Conservation (phyloP, 1,140 invertebrate species). For the Calephelis virginiensis region DNA sequence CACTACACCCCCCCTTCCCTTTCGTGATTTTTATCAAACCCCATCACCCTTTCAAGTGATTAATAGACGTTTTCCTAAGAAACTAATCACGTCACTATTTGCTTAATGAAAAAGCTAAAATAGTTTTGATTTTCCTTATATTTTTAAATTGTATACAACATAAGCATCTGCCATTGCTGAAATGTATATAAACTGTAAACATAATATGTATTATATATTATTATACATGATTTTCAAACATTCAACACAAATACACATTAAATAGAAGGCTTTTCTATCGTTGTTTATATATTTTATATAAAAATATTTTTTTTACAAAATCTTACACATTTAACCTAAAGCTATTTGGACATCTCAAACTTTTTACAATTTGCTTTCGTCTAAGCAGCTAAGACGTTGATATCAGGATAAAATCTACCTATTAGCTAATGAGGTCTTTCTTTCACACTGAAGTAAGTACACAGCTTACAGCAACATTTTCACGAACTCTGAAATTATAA, state of each 20-base stretch:
- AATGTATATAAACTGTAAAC: not conserved
- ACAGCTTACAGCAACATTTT: slow-evolving; percentile 79
- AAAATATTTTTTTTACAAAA: slow-evolving; percentile 15
- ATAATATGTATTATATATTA: slow-evolving; percentile 3
- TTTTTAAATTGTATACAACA: not conserved
- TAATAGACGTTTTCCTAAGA: no score
- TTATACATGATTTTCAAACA: not conserved
- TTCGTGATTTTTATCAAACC: no score
- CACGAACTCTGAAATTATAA: slow-evolving; percentile 79
- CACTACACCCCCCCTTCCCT: no score
- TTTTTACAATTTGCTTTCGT: slow-evolving; percentile 12
- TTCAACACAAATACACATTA: slow-evolving; percentile 2
- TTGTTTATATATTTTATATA: slow-evolving; percentile 7
- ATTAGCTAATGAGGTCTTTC: slow-evolving; percentile 65
- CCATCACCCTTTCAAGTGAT: no score
- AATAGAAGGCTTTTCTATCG: not conserved
- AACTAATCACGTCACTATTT: no score
- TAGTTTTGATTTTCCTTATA: no score
- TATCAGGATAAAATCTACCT: slow-evolving; percentile 17
- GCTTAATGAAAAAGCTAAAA: no score
- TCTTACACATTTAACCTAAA: slow-evolving; percentile 5
- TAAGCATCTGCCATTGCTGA: not conserved
- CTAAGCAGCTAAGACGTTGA: slow-evolving; percentile 16
- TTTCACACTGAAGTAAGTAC: slow-evolving; percentile 40
- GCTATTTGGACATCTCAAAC: slow-evolving; percentile 7